Evolutionary conservation across 2,797 vertebrate genomes (phyloP), one percentile per base, ranked within the genome.

Genomic region (Meriones psammophilus): DNA sequence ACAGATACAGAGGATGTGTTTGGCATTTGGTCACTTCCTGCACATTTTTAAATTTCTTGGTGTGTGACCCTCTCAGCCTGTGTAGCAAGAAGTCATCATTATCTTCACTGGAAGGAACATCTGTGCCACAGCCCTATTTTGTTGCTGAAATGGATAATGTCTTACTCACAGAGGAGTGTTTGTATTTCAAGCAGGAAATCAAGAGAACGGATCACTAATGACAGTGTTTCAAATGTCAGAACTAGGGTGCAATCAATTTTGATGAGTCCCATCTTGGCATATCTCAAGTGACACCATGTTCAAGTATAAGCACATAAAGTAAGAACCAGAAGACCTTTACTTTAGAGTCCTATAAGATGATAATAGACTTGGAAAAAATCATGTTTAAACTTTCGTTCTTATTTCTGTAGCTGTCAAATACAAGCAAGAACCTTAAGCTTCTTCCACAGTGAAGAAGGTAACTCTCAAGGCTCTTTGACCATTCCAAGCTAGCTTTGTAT

Each of bases 371-470:
- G 83, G 1, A 17, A 88, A 83, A 64, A 87, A n/a, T 2, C 15
- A 42, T 68, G 3, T 81, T 77, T 79, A 42, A 84, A 30, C 14
- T 77, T 76, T 42, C 94, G 79, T 56, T 94, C 6, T 84, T 86
- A 88, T 84, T 94, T 81, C 66, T 74, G n/a, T 76, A 91, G 56
- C 77, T 91, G 1, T 79, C 30, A 81, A 36, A 24, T 74, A 30
- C 15, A 26, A 89, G 26, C 24, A 62, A 77, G 60, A 14, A 66
- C 22, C 13, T 76, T 54, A 36, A 56, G 15, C 42, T 93, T 95
- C 36, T 94, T 22, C 46, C 36, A 74, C 17, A 69, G 39, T 62
- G 90, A 87, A 68, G 77, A 92, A 94, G 60, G 77, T 20, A 66
- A 4, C 13, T 78, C 58, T 80, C 77, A 76, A 84, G 71, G 6